These are phyloP conservation scores for Parasteatoda lunata DNA, from an alignment of 2,888 invertebrate species.

Conservation along the genomic window DNA sequence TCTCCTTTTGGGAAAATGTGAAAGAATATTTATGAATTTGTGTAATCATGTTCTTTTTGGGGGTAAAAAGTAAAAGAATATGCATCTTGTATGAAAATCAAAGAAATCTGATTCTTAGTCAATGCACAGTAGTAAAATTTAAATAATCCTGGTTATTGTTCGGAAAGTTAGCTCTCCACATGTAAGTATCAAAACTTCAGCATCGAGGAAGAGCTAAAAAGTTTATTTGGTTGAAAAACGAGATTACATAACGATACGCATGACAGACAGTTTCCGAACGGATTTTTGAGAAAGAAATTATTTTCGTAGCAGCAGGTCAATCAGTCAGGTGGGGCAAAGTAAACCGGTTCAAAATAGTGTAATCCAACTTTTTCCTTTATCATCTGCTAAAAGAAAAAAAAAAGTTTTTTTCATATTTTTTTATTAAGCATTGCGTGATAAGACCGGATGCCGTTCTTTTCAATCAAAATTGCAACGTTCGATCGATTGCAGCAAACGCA, in stretches of 20 bases:
- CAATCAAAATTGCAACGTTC: neutral
- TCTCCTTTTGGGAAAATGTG: no score
- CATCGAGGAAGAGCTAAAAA: no score
- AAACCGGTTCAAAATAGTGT: slow-evolving; percentile 37
- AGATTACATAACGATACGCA: slow-evolving; percentile 29
- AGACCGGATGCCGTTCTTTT: neutral
- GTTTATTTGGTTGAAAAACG: neutral
- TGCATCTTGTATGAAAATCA: no score
- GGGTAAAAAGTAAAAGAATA: no score
- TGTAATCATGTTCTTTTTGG: no score
- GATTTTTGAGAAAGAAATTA: slow-evolving; percentile 33
- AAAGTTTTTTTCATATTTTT: neutral
- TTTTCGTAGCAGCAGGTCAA: slow-evolving; percentile 53
- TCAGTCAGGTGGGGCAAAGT: slow-evolving; percentile 36
- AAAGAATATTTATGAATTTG: no score
- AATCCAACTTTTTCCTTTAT: slow-evolving; percentile 49
- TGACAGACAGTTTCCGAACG: slow-evolving; percentile 36
- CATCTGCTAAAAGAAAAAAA: slow-evolving; percentile 20
- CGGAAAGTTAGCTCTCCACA: no score
- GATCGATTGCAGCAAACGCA: neutral
- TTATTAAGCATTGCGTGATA: slow-evolving; percentile 20
- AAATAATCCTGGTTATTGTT: no score
- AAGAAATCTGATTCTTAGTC: no score
- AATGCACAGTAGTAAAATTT: no score
- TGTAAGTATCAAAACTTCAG: no score